Evolutionary conservation across 2,888 invertebrate genomes (phyloP), one percentile per base, ranked within the genome.

Genomic region (Nesidiocoris tenuis): DNA sequence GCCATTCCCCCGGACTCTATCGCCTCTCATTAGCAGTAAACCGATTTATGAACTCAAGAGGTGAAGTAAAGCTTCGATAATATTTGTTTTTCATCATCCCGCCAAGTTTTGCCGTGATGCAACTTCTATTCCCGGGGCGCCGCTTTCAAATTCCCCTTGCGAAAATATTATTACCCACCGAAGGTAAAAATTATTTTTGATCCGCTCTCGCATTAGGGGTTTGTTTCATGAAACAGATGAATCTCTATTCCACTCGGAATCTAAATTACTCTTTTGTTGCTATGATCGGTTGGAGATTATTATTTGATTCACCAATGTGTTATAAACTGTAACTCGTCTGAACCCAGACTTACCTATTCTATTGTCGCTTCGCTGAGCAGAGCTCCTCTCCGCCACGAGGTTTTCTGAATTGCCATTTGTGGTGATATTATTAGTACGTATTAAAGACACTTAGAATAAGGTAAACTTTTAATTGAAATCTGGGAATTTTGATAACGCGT

Each of bases 21-120:
- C 17, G 24, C 54, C 39, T 72, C 72, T 72, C 72, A 72, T 72
- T 72, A 72, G 63, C 61, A 61, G 72, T 72, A 63, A 72, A 72
- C 72, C 72, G 72, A 72, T 72, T 72, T 72, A 72, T 72, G 72
- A 72, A 72, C 72, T 72, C 61, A 19, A 61, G 63, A 72, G 72
- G 72, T 72, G 72, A 72, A 39, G 61, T 17, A 63, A 72, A 61
- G 72, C 72, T 39, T 17, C 72, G 72, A 72, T 72, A 72, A 72
- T 72, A 72, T 72, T 72, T 61, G 72, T 72, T 72, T 72, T 72
- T 54, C 72, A 72, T 72, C 72, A 72, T 61, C 55, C 72, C 17
- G 25, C 63, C 12, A 12, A 39, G 39, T 39, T 39, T 39, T 12
- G 39, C 39, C 63, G 39, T 63, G 54, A 67, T 22, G 22, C 54